These are phyloP conservation scores for Percopsis omiscomaycus DNA, from an alignment of 2,797 vertebrate species.

Conservation along the genomic window DNA sequence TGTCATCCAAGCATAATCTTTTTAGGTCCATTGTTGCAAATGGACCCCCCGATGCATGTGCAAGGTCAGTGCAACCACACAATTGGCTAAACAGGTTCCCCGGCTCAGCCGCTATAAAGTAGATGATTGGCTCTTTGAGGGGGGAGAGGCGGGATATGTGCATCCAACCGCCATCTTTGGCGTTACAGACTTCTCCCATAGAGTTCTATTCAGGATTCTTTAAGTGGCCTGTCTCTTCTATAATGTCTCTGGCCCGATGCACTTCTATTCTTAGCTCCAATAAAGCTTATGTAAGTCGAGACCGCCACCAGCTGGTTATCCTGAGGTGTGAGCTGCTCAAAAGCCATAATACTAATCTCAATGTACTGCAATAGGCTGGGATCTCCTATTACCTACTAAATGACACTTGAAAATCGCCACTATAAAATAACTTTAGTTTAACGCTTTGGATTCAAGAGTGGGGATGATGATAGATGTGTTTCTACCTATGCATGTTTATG, in stretches of 20 bases:
- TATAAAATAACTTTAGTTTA: too few species aligned
- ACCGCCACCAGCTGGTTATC: constrained; percentile 71
- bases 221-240: too few species aligned
- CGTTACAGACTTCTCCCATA: too few species aligned
- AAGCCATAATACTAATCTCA: constrained; percentile 5
- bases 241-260: constrained; percentile 23
- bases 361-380: background rate
- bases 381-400: background rate
- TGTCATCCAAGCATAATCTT: background rate
- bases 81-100: too few species aligned
- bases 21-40: background rate
- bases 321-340: constrained; percentile 16
- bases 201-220: too few species aligned
- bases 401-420: background rate
- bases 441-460: too few species aligned
- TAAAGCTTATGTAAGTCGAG: constrained; percentile 55
- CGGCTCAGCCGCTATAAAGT: too few species aligned
- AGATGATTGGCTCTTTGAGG: too few species aligned
- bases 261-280: constrained; percentile 29
- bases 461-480: too few species aligned
- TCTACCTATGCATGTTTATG: too few species aligned
- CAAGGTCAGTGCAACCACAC: background rate
- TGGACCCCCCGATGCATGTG: background rate
- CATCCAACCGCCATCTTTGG: too few species aligned
- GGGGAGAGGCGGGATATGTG: too few species aligned